A percentile compares a stretch with the other conserved stretches of the same genome.
Evolutionary conservation across 2,113 vertebrate genomes (phyloP).

Genomic region (Sinosuthora webbiana): DNA sequence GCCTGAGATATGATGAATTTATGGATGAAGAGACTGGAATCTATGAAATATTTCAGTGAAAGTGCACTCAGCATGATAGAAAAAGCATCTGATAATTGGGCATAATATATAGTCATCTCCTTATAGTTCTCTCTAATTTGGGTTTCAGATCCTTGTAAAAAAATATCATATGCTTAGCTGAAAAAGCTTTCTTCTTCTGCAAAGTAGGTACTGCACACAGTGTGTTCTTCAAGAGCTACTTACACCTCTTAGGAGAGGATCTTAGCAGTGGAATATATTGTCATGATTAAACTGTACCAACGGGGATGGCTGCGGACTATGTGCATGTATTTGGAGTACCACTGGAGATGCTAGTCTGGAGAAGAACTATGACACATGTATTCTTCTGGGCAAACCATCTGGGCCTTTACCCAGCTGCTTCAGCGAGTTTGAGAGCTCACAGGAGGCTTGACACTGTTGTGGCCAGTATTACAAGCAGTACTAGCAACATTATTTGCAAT

Average conservation of each 20-base stretch:
- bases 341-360: background rate
- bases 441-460: background rate
- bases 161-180: conserved; percentile 14
- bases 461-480: background rate
- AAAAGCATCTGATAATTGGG: conserved; percentile 39
- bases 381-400: background rate
- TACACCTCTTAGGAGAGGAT: background rate
- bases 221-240: background rate
- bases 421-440: background rate
- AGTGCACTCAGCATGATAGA: background rate
- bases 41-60: background rate
- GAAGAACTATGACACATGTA: background rate
- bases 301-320: background rate
- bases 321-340: background rate
- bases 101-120: conserved; percentile 1
- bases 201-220: background rate
- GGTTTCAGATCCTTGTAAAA: conserved; percentile 28
- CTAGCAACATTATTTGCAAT: background rate
- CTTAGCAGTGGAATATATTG: background rate
- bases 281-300: background rate
- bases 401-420: background rate
- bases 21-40: background rate
- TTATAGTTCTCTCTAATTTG: conserved; percentile 48
- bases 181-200: conserved; percentile 42
- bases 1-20: background rate